Evolutionary conservation across 2,888 invertebrate genomes (phyloP).

Genomic region (Epirrita christyi): DNA sequence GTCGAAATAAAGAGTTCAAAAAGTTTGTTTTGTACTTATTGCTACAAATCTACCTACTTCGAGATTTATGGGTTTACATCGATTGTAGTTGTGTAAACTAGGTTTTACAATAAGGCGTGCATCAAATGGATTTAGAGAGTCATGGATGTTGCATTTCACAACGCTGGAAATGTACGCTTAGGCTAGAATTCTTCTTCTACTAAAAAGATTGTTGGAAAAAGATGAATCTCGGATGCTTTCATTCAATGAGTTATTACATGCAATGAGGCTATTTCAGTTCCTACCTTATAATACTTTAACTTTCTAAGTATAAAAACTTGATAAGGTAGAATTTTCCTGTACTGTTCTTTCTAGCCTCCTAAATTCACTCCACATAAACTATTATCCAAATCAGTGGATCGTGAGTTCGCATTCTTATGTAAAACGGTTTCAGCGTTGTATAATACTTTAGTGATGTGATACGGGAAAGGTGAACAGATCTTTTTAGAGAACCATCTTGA

Average conservation of each 20-base stretch:
- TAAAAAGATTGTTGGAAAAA: too few species aligned
- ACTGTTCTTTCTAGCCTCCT: conserved; percentile 46
- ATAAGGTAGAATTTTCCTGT: background rate
- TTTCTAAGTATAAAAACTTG: background rate
- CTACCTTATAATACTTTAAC: too few species aligned
- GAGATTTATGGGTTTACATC: conserved; percentile 42
- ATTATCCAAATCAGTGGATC: conserved; percentile 76
- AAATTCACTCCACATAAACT: conserved; percentile 64
- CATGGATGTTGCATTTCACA: too few species aligned
- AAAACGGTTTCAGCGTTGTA: conserved; percentile 57
- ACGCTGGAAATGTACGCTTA: too few species aligned
- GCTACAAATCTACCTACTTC: conserved; percentile 54
- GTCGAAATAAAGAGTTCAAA: conserved; percentile 55
- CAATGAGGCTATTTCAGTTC: too few species aligned
- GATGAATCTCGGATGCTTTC: too few species aligned
- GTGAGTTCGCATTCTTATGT: conserved; percentile 75
- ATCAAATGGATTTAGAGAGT: too few species aligned
- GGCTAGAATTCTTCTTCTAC: too few species aligned
- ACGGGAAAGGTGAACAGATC: background rate
- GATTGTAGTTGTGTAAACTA: background rate
- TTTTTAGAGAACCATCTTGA: background rate
- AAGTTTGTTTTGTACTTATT: conserved; percentile 61
- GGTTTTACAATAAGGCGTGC: too few species aligned
- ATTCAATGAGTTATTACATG: too few species aligned
- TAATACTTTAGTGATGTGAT: conserved; percentile 29